Base-by-base conservation (phyloP, 2,888 invertebrate species). In the Metopia argyrocephala region DNA sequence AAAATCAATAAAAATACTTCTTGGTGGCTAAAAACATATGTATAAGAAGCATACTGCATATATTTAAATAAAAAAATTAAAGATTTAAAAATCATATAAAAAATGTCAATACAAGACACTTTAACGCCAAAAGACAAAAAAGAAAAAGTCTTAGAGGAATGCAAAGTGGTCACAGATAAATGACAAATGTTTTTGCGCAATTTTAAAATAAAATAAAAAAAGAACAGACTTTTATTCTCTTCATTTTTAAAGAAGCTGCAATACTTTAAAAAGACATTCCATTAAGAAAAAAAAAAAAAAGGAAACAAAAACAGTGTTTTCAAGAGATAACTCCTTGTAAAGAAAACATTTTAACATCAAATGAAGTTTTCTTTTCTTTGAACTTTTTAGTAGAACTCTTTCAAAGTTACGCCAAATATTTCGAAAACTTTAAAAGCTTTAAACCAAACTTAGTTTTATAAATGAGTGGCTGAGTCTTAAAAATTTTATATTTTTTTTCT, bases 181-280 rank as follows among this genome's bases (percentile, higher is more conserved):
- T 83, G 83, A 82, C 83, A 83, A 83, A 83, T 83, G 83, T 79
- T 78, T 76, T 78, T 76, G 79, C 79, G 62, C 79, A 76, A 79
- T 74, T 59, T 70, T 54, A 70, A 31, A 75, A 61, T 50, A 59
- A 23, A 21, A 57, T 12, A 57, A 48, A 62, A 45, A 68, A 68
- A 65, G 54, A 65, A 59, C 20, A 66, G 54, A 65, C 27, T 69
- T 76, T 57, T 28, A 54, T 38, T n/a, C n/a, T n/a, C 25, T n/a
- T 45, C 4, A 38, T 5, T 15, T 23, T 21, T 27, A 68, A 71
- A 59, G n/a, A 61, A 56, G 15, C 70, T 50, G 52, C 61, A 38
- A 48, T 38, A 31, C 61, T 20, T 46, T 38, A 28, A 61, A 54
- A 28, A 61, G 54, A 9, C 59, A 70, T 70, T 57, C 2, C n/a